Percentiles rank a stretch among this genome's conserved stretches.
Evolutionary conservation across 2,888 invertebrate species (phyloP).

Genomic region (Epistrophe grossulariae): DNA sequence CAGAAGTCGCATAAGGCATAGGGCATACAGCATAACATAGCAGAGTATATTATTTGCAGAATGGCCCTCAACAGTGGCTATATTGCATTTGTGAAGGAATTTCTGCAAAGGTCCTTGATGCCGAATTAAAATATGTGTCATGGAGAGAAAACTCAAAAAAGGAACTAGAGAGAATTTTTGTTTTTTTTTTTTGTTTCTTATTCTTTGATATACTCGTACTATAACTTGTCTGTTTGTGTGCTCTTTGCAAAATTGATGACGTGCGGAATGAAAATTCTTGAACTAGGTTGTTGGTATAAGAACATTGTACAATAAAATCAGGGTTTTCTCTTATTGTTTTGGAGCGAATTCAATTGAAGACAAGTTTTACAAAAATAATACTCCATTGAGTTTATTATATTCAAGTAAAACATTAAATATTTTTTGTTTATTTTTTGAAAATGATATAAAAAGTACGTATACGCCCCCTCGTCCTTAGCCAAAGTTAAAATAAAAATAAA

Average conservation of each 20-base stretch:
- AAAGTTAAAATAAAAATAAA: too few species aligned
- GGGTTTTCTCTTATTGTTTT: constrained; percentile 32
- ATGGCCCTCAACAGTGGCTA: constrained; percentile 65
- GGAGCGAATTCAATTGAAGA: constrained; percentile 25
- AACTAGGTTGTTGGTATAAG: constrained; percentile 46
- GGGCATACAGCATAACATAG: constrained; percentile 2
- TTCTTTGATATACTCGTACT: background rate
- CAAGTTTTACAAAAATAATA: background rate
- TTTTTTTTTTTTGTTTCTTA: background rate
- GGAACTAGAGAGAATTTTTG: constrained; percentile 9
- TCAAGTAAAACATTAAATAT: background rate
- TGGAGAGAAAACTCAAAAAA: constrained; percentile 18
- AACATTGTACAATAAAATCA: constrained; percentile 1
- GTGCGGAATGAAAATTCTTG: constrained; percentile 58
- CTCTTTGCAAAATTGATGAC: constrained; percentile 60
- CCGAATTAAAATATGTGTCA: constrained; percentile 65
- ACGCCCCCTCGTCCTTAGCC: background rate
- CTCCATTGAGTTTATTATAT: background rate
- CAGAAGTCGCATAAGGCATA: constrained; percentile 7
- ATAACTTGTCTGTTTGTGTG: background rate
- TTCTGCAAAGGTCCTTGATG: constrained; percentile 73
- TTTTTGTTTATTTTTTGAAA: background rate
- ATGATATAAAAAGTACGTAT: constrained; percentile 11
- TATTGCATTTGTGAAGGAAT: constrained; percentile 72
- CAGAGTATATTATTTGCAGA: constrained; percentile 33